Base-by-base conservation (phyloP, 2,888 invertebrate species). In the Augochlorella aurata region DNA sequence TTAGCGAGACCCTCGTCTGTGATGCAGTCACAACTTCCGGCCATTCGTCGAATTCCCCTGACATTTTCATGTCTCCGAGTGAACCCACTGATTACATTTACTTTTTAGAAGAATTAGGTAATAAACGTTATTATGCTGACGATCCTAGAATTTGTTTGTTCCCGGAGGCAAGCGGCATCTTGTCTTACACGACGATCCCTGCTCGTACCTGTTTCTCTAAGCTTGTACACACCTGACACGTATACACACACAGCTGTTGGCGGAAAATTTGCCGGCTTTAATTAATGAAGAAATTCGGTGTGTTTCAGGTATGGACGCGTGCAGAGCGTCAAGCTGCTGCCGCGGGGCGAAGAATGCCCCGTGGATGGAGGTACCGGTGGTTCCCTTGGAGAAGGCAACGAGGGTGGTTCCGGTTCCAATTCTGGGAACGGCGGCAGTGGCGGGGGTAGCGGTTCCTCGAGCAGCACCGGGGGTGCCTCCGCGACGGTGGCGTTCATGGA, bases 401-500 rank as follows among this genome's bases (percentile, higher is more conserved):
- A 94, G 93, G 90, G 90, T 87, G 89, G 91, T 88, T 87, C 91
- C 85, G 90, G 90, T 83, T 86, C 90, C 82, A 89, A 86, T 87
- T 90, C 89, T 88, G 94, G 90, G 76, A 93, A 89, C 86, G 89
- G 90, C 65, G 91, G 91, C 50, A 79, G 88, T 85, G 89, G 94
- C 93, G 94, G 94, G 92, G 89, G 91, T 77, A 92, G 90, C 83
- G 94, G 95, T 92, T 94, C 94, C 92, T 94, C 94, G 90, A 91
- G 92, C 94, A 95, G 95, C 94, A 96, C 94, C 94, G 94, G 95
- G 93, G 95, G 96, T 93, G 95, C 96, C 94, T 97, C 97, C 95
- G 97, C 97, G 94, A 97, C 97, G 94, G 97, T 98, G 95, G 97
- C 97, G 94, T 98, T 98, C 95, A 98, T 98, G 96, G 98, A 98